Evolutionary conservation across 1,140 invertebrate species (phyloP), one percentile per base, ranked within the genome.

Genomic region (Diploscapter pachys): DNA sequence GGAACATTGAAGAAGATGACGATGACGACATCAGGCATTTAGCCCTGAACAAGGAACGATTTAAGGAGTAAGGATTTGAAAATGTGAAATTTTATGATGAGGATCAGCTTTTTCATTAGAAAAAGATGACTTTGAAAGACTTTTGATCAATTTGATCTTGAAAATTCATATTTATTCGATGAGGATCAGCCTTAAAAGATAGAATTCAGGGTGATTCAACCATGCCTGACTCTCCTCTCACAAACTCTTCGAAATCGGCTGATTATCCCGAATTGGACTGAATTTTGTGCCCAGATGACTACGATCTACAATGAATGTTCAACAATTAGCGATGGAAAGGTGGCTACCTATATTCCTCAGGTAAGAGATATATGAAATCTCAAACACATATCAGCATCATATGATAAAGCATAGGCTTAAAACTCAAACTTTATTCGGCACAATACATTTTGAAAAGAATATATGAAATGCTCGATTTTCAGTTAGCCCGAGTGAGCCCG

Each of bases 271-370:
- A 94, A 97, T 82, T 98, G 96, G 87, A 89, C 90, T 69, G 91
- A 92, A 75, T 98, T 98, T 85, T 91, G 91, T 8, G 92, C 92
- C 82, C 90, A 93, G 82, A 92, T 98, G 62, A 93, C 96, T 83
- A 92, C 96, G 78, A 93, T 98, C 85, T 98, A 95, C 91, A 91
- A 92, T 74, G 66, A 71, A 55, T 76, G 72, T 52, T 50, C 51
- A 6, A 31, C 13, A 0, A 9, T 54, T 70, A 72, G 73, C 54
- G 64, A 71, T 69, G 80, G 82, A 51, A 84, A 90, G 89, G 90
- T 92, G 3, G 94, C 94, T 2, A 90, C 90, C 59, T 98, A 97
- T 84, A 97, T 98, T 83, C 95, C 95, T 1, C 95, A 98, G 86
- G 86, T 98, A 79, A 92, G 94, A 1, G 31, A 31, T 31, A 31